A percentile compares a stretch with the other conserved stretches of the same genome.
These are phyloP conservation scores for Ariolimax columbianus DNA, from an alignment of 2,888 invertebrate genomes.

Conservation along the genomic window DNA sequence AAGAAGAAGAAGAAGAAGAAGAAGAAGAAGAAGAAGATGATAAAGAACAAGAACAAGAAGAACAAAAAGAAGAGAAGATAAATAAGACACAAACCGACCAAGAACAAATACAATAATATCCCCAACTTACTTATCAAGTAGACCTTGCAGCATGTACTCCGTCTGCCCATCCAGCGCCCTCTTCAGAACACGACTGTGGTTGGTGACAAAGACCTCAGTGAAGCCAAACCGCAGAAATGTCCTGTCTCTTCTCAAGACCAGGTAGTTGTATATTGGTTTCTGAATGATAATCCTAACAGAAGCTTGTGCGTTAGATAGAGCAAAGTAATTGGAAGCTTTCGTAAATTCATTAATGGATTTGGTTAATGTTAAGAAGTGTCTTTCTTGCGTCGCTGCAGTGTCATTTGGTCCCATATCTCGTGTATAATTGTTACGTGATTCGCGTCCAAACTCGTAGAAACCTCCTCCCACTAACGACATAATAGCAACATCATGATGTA, in stretches of 20 bases:
- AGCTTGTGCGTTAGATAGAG: slow-evolving; percentile 62
- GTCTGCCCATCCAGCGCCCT: slow-evolving; percentile 50
- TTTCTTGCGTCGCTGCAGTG: no score
- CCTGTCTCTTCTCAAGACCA: slow-evolving; percentile 58
- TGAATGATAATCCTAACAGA: slow-evolving; percentile 61
- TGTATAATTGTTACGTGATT: no score
- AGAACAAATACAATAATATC: neutral
- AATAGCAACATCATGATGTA: no score
- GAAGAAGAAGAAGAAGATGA: neutral
- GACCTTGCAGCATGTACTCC: slow-evolving; percentile 45
- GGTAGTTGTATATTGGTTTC: slow-evolving; percentile 66
- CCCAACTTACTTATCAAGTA: neutral
- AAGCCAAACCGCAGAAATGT: slow-evolving; percentile 61
- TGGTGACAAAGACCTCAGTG: slow-evolving; percentile 61
- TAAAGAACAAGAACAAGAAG: no score
- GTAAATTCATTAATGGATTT: slow-evolving; percentile 31
- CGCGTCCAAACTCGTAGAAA: no score
- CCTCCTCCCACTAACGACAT: no score
- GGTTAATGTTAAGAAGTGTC: no score
- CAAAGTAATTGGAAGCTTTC: slow-evolving; percentile 62
- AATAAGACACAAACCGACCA: no score
- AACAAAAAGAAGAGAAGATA: no score
- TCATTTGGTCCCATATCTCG: no score
- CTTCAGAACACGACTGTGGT: slow-evolving; percentile 64
- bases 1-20: neutral